Conservation (phyloP, 2,888 invertebrate genomes). For the Scaptomyza polygonia region DNA sequence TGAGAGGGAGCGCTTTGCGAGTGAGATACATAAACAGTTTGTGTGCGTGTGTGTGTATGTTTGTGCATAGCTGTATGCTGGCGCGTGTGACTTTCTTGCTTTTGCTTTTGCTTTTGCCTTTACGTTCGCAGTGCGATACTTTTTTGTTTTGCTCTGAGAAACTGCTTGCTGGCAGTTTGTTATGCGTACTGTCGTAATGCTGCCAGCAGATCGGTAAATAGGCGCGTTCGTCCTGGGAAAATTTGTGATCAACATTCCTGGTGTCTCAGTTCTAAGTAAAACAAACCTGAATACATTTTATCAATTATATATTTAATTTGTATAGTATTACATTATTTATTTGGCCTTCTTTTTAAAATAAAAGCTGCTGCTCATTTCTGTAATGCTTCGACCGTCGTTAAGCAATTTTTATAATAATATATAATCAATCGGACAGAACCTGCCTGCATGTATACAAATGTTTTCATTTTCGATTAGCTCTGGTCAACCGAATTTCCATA, state of each 20-base stretch:
- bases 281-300: background rate
- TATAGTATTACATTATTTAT: no score
- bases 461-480: constrained; percentile 30
- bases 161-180: constrained; percentile 25
- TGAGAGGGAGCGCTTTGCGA: constrained; percentile 20
- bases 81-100: constrained; percentile 62
- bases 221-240: constrained; percentile 41
- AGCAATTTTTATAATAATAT: background rate
- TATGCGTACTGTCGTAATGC: background rate
- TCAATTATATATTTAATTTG: no score
- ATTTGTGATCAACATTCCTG: background rate
- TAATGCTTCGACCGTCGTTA: background rate
- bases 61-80: constrained; percentile 48
- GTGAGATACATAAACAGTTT: constrained; percentile 11
- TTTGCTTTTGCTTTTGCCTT: constrained; percentile 44
- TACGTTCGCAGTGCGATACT: constrained; percentile 45
- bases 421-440: constrained; percentile 20
- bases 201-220: constrained; percentile 31
- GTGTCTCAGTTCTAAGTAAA: background rate
- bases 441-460: constrained; percentile 57
- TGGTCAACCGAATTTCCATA: constrained; percentile 29
- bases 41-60: constrained; percentile 11
- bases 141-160: constrained; percentile 44
- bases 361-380: no score
- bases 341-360: no score